A percentile compares a stretch with the other conserved stretches of the same genome.
These are phyloP conservation scores for Ptycholaimellus sp. DNA, from an alignment of 2,888 invertebrate genomes.

Conservation along the genomic window DNA sequence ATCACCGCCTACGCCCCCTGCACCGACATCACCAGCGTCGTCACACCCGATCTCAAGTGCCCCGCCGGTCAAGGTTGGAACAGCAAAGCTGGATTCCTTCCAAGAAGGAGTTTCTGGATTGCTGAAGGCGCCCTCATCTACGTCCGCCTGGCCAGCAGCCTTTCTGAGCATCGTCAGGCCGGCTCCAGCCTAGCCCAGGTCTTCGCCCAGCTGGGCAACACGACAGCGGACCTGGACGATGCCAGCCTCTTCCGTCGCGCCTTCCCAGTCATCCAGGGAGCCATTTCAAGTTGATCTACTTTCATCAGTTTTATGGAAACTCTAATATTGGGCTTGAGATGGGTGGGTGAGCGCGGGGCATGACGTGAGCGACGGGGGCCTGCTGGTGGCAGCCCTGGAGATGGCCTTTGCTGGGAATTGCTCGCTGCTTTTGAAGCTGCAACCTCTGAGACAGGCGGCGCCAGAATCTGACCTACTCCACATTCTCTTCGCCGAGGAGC, in stretches of 20 bases:
- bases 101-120: slow-evolving; percentile 4
- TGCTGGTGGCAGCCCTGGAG: slow-evolving; percentile 64
- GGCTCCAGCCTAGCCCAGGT: slow-evolving; percentile 79
- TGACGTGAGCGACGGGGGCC: slow-evolving; percentile 85
- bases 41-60: slow-evolving; percentile 70
- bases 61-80: slow-evolving; percentile 1
- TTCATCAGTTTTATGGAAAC: no score
- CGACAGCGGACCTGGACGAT: slow-evolving; percentile 52
- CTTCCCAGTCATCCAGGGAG: slow-evolving; percentile 60
- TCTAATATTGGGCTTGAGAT: slow-evolving; percentile 32
- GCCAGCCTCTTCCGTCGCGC: slow-evolving; percentile 43
- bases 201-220: slow-evolving; percentile 54
- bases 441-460: background rate
- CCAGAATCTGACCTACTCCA: background rate
- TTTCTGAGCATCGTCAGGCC: slow-evolving; percentile 42
- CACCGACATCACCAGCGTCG: slow-evolving; percentile 52
- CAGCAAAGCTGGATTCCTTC: background rate
- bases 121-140: slow-evolving; percentile 42
- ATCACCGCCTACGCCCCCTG: slow-evolving; percentile 89
- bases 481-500: slow-evolving; percentile 29
- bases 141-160: slow-evolving; percentile 44
- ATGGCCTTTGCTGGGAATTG: slow-evolving; percentile 76
- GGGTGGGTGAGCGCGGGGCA: slow-evolving; percentile 56
- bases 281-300: no score
- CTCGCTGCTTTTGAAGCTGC: slow-evolving; percentile 6